Conservation (phyloP, 2,113 vertebrate genomes). For the Hyperoodon ampullatus region DNA sequence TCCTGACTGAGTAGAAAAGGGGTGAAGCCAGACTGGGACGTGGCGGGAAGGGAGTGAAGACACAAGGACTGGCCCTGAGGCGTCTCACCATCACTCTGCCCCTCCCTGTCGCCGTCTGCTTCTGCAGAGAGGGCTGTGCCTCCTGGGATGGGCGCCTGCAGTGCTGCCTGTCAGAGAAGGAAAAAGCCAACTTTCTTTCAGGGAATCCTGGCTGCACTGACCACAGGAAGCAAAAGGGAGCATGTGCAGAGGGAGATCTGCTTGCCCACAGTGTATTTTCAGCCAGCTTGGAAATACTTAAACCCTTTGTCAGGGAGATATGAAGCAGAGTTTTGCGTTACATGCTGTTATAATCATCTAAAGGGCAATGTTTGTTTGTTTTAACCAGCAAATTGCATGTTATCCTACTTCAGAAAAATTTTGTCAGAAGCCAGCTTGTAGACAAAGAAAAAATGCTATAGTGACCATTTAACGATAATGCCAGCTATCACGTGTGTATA, state of each 20-base stretch:
- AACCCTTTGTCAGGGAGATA: not conserved
- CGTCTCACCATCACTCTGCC: not conserved
- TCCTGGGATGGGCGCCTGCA: not conserved
- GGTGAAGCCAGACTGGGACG: not conserved
- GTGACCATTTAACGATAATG: not conserved
- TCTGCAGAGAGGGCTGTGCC: not conserved
- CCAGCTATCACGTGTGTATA: not conserved
- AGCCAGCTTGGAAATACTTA: not conserved
- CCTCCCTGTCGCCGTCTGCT: not conserved
- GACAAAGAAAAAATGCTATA: not conserved
- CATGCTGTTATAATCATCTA: not conserved
- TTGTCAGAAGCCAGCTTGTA: not conserved
- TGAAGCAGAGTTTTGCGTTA: not conserved
- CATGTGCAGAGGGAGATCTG: accelerated
- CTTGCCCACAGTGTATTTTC: not conserved
- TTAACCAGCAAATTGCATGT: not conserved
- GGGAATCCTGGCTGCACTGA: not conserved
- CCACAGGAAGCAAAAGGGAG: not conserved
- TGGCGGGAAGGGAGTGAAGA: not conserved
- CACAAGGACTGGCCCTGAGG: not conserved
- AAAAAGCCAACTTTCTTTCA: not conserved
- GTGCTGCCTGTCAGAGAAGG: not conserved
- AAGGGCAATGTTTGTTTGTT: not conserved
- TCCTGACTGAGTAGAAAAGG: not conserved
- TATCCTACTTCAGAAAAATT: not conserved